A percentile compares a stretch with the other conserved stretches of the same genome.
phyloP scores from a whole-genome alignment of 2,888 invertebrate species.

The Anthrax anthrax region DNA sequence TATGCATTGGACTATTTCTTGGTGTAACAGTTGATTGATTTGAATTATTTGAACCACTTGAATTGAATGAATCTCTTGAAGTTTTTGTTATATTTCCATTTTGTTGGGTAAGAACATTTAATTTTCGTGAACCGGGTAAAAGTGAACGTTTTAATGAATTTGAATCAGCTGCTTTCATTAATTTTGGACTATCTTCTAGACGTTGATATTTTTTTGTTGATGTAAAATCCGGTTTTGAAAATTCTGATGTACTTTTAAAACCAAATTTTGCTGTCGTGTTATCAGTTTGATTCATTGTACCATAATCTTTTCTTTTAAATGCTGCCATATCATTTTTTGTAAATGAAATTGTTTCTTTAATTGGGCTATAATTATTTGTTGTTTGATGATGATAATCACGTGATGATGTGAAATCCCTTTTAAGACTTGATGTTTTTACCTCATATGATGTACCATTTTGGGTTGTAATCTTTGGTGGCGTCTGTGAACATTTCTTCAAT shows the following conservation, averaged over 20 bases:
- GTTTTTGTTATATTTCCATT: conserved; percentile 7
- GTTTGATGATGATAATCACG: conserved; percentile 6
- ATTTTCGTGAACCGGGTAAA: conserved; percentile 11
- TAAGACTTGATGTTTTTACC: conserved; percentile 13
- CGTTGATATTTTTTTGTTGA: conserved; percentile 16
- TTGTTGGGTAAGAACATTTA: conserved; percentile 7
- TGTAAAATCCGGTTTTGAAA: conserved; percentile 13
- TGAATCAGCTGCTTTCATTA: conserved; percentile 1
- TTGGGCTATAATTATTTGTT: conserved; percentile 7
- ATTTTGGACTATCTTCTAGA: conserved; percentile 11
- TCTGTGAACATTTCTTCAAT: conserved; percentile 13
- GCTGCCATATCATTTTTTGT: conserved; percentile 9
- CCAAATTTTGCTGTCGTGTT: conserved; percentile 6
- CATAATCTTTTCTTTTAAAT: conserved; percentile 13
- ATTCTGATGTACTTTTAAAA: conserved; percentile 8
- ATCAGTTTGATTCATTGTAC: conserved; percentile 11
- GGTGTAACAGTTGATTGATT: conserved; percentile 7
- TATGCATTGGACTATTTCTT: conserved; percentile 11
- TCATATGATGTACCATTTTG: conserved; percentile 10
- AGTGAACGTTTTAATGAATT: conserved; percentile 12
- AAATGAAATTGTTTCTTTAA: conserved; percentile 3
- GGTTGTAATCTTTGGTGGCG: conserved; percentile 12
- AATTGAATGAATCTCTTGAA: conserved; percentile 14
- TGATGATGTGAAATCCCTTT: conserved; percentile 7
- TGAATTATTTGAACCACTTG: conserved; percentile 13